These are phyloP conservation scores for Rhinolophus sinicus DNA, from an alignment of 2,113 vertebrate species.

Conservation along the genomic window DNA sequence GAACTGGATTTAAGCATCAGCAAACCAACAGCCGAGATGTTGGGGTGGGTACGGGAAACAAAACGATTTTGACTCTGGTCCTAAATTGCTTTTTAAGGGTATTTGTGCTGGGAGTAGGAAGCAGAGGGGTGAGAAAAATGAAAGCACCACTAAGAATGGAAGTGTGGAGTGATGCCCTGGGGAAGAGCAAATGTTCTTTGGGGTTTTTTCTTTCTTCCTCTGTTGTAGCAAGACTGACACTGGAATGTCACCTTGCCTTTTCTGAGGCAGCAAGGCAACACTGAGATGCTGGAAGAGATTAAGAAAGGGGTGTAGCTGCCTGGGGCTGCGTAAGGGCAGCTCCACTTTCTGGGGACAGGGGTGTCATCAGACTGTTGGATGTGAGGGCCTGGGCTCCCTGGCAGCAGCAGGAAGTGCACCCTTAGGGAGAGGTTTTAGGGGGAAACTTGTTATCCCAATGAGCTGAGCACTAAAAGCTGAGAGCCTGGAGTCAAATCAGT, in stretches of 20 bases:
- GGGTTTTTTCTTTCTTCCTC: not conserved
- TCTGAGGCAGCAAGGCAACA: not conserved
- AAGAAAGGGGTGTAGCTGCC: not conserved
- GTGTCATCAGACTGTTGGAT: not conserved
- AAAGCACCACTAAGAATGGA: not conserved
- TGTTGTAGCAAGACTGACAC: not conserved
- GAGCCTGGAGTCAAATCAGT: not conserved
- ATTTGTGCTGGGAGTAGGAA: not conserved
- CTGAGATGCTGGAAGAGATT: not conserved
- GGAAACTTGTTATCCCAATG: not conserved
- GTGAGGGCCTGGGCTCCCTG: not conserved
- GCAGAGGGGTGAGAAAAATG: not conserved
- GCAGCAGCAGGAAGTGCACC: no score
- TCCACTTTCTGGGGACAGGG: not conserved
- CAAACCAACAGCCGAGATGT: not conserved
- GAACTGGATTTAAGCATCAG: not conserved
- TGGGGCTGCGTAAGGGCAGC: not conserved
- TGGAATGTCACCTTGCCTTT: not conserved
- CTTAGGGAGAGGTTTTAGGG: not conserved
- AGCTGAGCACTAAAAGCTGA: not conserved
- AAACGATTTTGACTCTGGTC: not conserved
- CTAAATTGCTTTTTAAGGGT: not conserved
- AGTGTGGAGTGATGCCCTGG: not conserved
- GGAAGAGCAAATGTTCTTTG: not conserved
- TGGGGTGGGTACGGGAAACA: accelerated